phyloP scores from a whole-genome alignment of 2,888 invertebrate genomes.

The Eudemis profundana region DNA sequence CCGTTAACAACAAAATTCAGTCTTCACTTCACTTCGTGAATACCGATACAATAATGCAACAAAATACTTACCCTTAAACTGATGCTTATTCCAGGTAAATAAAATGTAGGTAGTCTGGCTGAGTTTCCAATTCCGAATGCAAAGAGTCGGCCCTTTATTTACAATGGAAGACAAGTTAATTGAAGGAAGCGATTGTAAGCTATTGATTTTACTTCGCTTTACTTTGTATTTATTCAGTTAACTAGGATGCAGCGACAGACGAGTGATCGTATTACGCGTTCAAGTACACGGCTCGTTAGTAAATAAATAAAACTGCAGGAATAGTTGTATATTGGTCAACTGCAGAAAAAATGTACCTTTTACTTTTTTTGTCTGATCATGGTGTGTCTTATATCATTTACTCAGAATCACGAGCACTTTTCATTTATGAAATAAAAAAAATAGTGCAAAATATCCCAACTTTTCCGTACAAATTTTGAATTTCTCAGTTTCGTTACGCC shows the following conservation, averaged over 20 bases:
- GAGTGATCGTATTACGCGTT: background rate
- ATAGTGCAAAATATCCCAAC: too few relatives aligned
- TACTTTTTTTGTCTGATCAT: too few relatives aligned
- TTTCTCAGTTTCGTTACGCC: too few relatives aligned
- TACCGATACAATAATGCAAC: background rate
- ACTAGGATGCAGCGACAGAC: background rate
- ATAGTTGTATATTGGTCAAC: too few relatives aligned
- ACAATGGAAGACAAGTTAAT: conserved; percentile 47
- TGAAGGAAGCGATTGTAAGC: conserved; percentile 39
- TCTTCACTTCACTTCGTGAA: too few relatives aligned
- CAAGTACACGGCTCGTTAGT: background rate
- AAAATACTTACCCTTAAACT: conserved; percentile 22
- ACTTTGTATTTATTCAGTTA: conserved; percentile 17
- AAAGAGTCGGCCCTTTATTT: conserved; percentile 45
- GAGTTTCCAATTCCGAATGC: conserved; percentile 43
- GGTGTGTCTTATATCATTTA: too few relatives aligned
- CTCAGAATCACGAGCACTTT: too few relatives aligned
- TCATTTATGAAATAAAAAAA: too few relatives aligned
- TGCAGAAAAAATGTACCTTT: too few relatives aligned
- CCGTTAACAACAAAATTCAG: too few relatives aligned
- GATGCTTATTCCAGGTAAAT: conserved; percentile 44
- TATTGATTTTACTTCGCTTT: conserved; percentile 38
- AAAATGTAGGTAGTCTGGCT: conserved; percentile 43
- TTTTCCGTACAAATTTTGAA: too few relatives aligned
- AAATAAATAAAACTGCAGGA: background rate